Base-by-base conservation (phyloP, 1,140 invertebrate species). In the Saccostrea cuccullata region DNA sequence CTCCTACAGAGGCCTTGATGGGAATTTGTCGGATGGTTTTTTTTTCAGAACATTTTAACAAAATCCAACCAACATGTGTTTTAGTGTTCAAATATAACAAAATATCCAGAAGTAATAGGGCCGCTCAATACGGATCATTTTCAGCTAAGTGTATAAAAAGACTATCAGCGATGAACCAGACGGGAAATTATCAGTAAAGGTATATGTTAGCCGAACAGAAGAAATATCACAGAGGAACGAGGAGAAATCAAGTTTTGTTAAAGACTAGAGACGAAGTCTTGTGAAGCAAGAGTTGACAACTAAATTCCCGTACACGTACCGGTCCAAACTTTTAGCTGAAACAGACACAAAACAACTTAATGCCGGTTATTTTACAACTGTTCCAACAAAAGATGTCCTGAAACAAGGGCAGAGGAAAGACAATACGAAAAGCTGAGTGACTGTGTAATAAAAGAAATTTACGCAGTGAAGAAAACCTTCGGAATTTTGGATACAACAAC, bases 321-420 rank as follows among this genome's bases (percentile, higher is more conserved):
- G 67, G 23, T 83, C 36, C 17, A 40, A 83, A 47, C 55, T 83
- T 17, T 55, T 83, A 20, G 8, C 55, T 9, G 82, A 83, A 5
- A 17, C 82, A 13, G 36, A 83, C 26, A 83, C 55, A 3, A 30
- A 47, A 83, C 36, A 83, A 23, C 17, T 83, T 20, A 55, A 55
- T 20, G 82, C 82, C 17, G 82, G 82, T 20, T 55, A 83, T 83
- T 83, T 47, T 83, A 26, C 82, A 83, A 15, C 20, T 9, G 55
- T 83, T 83, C 82, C 82, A 23, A 83, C 82, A 11, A 83, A 83
- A 83, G 82, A 83, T 83, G 82, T 83, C 17, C 36, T 83, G 15
- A 83, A 83, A 15, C 82, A 83, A 83, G 40, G 15, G 20, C 20
- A n/a, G 82, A 83, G 26, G 82, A 83, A 55, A 15, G 36, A 17